These are phyloP conservation scores for Periplaneta americana DNA, from an alignment of 1,140 invertebrate species.

Conservation along the genomic window DNA sequence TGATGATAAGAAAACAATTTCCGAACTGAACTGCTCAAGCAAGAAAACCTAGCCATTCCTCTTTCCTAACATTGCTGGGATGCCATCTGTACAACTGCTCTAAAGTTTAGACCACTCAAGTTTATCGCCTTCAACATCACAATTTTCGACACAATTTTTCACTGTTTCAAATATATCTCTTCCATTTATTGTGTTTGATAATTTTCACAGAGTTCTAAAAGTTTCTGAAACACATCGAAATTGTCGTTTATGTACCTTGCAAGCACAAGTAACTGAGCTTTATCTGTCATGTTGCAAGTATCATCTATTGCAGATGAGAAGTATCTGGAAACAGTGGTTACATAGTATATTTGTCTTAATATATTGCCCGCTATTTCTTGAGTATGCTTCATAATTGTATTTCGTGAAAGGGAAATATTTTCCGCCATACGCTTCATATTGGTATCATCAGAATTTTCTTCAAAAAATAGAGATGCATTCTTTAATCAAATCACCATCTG, in stretches of 20 bases:
- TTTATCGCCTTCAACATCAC: background rate
- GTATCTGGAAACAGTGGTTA: background rate
- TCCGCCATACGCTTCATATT: background rate
- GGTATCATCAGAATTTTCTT: background rate
- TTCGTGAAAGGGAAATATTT: slow-evolving; percentile 1
- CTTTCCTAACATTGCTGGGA: background rate
- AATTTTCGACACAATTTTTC: background rate
- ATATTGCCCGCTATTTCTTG: background rate
- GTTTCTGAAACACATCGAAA: background rate
- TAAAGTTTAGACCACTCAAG: slow-evolving; percentile 1
- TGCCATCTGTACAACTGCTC: background rate
- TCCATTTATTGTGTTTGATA: background rate
- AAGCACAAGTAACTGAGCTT: background rate
- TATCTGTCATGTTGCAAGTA: background rate
- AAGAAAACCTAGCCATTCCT: background rate
- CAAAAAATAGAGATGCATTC: too few species aligned
- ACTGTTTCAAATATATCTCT: background rate
- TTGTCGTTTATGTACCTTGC: background rate
- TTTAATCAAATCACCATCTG: too few species aligned
- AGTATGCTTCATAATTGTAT: background rate
- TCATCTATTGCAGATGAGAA: background rate
- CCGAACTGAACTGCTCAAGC: too few species aligned
- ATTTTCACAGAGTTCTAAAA: background rate
- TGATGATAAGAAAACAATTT: slow-evolving; percentile 1
- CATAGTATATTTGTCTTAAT: background rate